Evolutionary conservation across 2,113 vertebrate species (phyloP).

Genomic region (Calidris pugnax): DNA sequence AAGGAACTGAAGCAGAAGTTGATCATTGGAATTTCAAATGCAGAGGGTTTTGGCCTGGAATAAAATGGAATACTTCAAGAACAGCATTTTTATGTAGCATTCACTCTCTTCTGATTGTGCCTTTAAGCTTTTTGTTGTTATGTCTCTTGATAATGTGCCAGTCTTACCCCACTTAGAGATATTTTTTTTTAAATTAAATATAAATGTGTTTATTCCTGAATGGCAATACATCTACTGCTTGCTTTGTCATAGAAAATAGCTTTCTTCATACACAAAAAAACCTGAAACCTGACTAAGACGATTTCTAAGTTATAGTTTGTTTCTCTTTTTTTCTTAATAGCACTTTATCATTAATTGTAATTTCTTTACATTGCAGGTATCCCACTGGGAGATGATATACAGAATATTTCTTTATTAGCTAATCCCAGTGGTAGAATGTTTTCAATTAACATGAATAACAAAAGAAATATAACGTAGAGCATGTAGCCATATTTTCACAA

Average conservation of each 20-base stretch:
- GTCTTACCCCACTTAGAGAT: constrained; percentile 38
- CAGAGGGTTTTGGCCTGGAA: constrained; percentile 96
- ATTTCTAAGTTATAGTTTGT: background rate
- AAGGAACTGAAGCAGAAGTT: constrained; percentile 94
- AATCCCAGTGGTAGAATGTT: constrained; percentile 22
- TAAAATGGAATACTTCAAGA: constrained; percentile 74
- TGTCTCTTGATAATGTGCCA: constrained; percentile 66
- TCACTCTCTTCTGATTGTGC: constrained; percentile 77
- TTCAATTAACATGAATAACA: background rate
- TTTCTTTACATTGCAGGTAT: background rate
- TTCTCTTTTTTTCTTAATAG: constrained; percentile 41
- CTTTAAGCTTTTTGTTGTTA: constrained; percentile 77
- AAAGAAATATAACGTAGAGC: constrained; percentile 21
- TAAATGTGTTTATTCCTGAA: constrained; percentile 38
- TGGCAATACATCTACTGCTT: constrained; percentile 64
- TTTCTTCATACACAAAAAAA: constrained; percentile 20
- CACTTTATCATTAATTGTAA: constrained; percentile 58
- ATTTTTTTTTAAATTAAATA: constrained; percentile 35
- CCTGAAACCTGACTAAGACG: background rate
- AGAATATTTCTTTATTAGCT: background rate
- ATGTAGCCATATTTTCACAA: constrained; percentile 71
- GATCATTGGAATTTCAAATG: constrained; percentile 96
- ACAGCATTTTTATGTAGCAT: constrained; percentile 76
- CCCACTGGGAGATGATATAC: constrained; percentile 24
- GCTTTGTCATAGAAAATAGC: constrained; percentile 45